Base-by-base conservation (phyloP, 2,888 invertebrate genomes). In the Xylota sylvarum region DNA sequence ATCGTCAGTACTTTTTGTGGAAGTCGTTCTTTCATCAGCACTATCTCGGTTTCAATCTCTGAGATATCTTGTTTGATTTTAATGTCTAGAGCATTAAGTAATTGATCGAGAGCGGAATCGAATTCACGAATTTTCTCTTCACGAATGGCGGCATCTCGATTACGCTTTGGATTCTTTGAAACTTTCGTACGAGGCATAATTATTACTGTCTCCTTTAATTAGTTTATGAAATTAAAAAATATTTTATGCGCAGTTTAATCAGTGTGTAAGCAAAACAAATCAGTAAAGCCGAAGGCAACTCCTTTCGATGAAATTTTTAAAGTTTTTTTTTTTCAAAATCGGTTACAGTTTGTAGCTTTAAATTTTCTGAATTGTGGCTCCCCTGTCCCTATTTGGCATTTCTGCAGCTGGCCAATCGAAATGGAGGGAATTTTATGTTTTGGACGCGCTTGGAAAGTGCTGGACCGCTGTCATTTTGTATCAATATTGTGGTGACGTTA, bases 171-270 rank as follows among this genome's bases (percentile, higher is more conserved):
- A 84, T 90, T 91, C 82, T 91, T 92, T 32, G 92, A 89, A 80
- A 92, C 88, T 87, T 92, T 92, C n/a, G 92, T 92, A 55, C 92
- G 91, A 70, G 92, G 92, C 92, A 92, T 92, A 70, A 4, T 12
- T 46, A 17, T 7, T 46, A n/a, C n/a, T n/a, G n/a, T 17, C 9
- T 17, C 2, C n/a, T 46, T 46, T 7, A 9, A 17, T 17, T 4
- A 6, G 1, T 46, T 17, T 7, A 1, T 19, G 6, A 17, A 19
- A 46, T 46, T 46, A 5, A 5, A 17, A 19, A 6, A 23, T 19
- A 50, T 10, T 19, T 17, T 19, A 19, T 50, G 4, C 6, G 14
- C 14, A 4, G 1, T 23, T 23, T n/a, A n/a, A n/a, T 10, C 6
- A 50, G 32, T 32, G 32, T 32, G 32, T 32, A n/a, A 48, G 19